A percentile compares a stretch with the other conserved stretches of the same genome.
These are phyloP conservation scores for Saguinus midas DNA, from an alignment of 2,113 vertebrate genomes.

Conservation along the genomic window DNA sequence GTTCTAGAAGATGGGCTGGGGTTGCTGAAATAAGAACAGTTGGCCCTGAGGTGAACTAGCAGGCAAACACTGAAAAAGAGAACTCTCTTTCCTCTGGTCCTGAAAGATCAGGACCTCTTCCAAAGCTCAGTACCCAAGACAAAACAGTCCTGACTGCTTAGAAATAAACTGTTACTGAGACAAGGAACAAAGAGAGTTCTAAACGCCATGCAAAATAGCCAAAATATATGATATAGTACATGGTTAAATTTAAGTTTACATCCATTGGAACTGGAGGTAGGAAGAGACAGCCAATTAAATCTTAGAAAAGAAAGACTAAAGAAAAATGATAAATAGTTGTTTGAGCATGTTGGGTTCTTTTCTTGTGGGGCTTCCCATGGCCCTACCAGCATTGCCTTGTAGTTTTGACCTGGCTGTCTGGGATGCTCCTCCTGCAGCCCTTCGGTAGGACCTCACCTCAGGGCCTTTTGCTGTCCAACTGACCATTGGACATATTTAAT, in stretches of 20 bases:
- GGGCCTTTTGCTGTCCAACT: neutral
- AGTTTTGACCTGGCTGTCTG: neutral
- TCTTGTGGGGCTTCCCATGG: neutral
- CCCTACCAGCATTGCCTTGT: neutral
- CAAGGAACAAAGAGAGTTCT: conserved; percentile 57
- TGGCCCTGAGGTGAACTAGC: neutral
- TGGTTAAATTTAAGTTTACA: conserved; percentile 56
- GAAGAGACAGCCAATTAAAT: conserved; percentile 23
- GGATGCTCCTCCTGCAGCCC: neutral
- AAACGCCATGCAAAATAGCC: conserved; percentile 46
- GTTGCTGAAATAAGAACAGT: neutral
- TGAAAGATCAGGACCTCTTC: conserved; percentile 41
- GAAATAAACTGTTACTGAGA: conserved; percentile 40
- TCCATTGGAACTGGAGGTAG: neutral
- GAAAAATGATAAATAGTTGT: conserved; percentile 18
- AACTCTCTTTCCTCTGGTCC: neutral
- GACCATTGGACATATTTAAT: neutral
- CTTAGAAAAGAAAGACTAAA: conserved; percentile 42
- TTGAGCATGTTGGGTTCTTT: neutral
- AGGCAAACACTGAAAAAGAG: neutral
- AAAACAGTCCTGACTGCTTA: conserved; percentile 38
- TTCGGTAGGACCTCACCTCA: neutral
- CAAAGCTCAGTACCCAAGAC: conserved; percentile 17
- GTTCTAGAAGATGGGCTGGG: neutral
- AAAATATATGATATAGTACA: conserved; percentile 36